Conservation (phyloP, 2,888 invertebrate genomes). For the Campoletis raptor region DNA sequence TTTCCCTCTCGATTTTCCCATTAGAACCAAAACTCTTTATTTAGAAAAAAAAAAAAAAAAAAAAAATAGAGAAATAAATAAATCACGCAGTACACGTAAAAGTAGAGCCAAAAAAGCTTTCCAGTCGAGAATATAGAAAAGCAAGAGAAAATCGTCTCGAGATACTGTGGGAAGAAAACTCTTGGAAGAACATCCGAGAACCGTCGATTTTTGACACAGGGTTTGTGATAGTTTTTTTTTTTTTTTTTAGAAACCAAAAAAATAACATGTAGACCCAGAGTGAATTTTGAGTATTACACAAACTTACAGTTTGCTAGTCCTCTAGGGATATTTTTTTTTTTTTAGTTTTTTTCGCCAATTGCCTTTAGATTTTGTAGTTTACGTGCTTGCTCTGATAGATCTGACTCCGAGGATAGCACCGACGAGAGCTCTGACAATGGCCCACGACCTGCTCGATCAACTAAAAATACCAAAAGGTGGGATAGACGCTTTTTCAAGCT, state of each 20-base stretch:
- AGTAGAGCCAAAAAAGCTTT: conserved; percentile 39
- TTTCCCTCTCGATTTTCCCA: conserved; percentile 12
- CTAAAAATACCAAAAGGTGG: conserved; percentile 75
- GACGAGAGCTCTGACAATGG: conserved; percentile 76
- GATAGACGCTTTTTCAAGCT: conserved; percentile 60
- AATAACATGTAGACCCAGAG: neutral
- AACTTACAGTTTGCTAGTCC: conserved; percentile 22
- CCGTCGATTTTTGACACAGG: neutral
- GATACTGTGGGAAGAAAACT: neutral
- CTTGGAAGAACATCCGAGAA: conserved; percentile 15
- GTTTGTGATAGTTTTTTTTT: conserved; percentile 37
- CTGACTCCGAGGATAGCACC: conserved; percentile 72
- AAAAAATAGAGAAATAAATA: neutral
- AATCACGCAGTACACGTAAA: conserved; percentile 11
- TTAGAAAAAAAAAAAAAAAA: neutral
- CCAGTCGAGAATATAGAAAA: conserved; percentile 1
- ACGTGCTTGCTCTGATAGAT: conserved; percentile 82
- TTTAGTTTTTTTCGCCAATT: conserved; percentile 22
- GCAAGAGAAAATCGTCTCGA: conserved; percentile 18
- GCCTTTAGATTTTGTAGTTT: conserved; percentile 75
- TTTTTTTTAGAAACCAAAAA: too few species aligned
- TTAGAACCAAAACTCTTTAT: conserved; percentile 25
- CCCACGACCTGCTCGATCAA: conserved; percentile 75
- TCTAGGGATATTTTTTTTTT: conserved; percentile 22
- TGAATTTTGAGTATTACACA: neutral